phyloP scores from a whole-genome alignment of 1,140 invertebrate genomes.

The Drosophila miranda region DNA sequence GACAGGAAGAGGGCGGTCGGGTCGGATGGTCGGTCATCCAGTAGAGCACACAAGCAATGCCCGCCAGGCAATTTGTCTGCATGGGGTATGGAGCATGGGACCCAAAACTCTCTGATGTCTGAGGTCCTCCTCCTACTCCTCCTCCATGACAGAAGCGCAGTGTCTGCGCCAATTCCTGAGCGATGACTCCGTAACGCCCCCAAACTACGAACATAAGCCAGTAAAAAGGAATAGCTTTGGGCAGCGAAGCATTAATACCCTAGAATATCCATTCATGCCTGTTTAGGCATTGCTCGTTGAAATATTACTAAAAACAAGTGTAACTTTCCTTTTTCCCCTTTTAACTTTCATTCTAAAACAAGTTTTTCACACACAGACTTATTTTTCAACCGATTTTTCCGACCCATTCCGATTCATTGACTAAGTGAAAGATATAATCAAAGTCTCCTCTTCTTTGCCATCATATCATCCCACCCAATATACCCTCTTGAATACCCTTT shows the following conservation, averaged over 20 bases:
- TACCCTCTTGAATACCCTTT: too few relatives aligned
- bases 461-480: too few relatives aligned
- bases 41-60: constrained; percentile 60
- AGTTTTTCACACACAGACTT: too few relatives aligned
- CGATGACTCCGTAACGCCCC: constrained; percentile 71
- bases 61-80: constrained; percentile 55
- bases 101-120: constrained; percentile 10
- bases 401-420: too few relatives aligned
- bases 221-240: constrained; percentile 1
- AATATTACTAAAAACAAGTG: too few relatives aligned
- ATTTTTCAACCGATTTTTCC: too few relatives aligned
- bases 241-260: too few relatives aligned
- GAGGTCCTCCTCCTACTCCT: constrained; percentile 8
- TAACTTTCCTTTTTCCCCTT: too few relatives aligned
- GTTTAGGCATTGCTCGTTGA: too few relatives aligned
- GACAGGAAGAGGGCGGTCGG: constrained; percentile 65
- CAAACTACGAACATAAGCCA: constrained; percentile 16
- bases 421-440: too few relatives aligned
- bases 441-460: background rate
- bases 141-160: constrained; percentile 48
- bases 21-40: constrained; percentile 44
- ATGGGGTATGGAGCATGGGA: background rate
- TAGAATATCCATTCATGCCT: too few relatives aligned
- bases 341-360: too few relatives aligned
- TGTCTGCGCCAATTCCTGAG: constrained; percentile 64